Percentiles rank a stretch among this genome's conserved stretches.
These are phyloP conservation scores for Benitochromis conjunctus DNA, from an alignment of 2,113 vertebrate species.

Conservation along the genomic window DNA sequence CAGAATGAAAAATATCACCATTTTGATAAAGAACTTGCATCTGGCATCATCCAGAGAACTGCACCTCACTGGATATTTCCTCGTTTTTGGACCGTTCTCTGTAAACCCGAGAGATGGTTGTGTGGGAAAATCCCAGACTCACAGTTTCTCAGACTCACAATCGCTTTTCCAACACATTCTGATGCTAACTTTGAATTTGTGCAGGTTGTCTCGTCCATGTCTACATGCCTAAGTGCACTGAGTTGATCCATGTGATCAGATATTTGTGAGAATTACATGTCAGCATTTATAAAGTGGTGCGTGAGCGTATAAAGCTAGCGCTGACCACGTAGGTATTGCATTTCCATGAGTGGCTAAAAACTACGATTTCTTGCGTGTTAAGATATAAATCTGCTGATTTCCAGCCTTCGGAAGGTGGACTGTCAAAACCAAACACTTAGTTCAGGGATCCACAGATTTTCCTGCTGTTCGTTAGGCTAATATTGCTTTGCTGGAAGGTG, in stretches of 20 bases:
- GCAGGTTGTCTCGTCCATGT: background rate
- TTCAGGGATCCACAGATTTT: background rate
- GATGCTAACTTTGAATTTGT: background rate
- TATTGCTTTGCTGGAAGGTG: background rate
- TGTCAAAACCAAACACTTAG: background rate
- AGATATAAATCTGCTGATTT: background rate
- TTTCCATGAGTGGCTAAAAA: background rate
- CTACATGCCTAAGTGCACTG: background rate
- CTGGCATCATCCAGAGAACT: background rate
- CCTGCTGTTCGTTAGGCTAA: background rate
- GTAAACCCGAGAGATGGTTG: background rate
- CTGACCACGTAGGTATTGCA: too few relatives aligned
- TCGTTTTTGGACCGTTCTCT: background rate
- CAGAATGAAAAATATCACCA: background rate
- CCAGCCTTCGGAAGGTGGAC: background rate
- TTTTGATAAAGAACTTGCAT: background rate
- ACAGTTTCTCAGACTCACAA: background rate
- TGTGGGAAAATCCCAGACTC: background rate
- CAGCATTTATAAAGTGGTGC: background rate
- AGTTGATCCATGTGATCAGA: background rate
- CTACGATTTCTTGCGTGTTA: background rate
- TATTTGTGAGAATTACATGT: background rate
- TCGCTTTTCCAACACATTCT: background rate
- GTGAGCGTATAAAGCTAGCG: background rate
- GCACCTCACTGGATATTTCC: background rate